Evolutionary conservation across 2,888 invertebrate genomes (phyloP), one percentile per base, ranked within the genome.

Genomic region (Dusona sp.): DNA sequence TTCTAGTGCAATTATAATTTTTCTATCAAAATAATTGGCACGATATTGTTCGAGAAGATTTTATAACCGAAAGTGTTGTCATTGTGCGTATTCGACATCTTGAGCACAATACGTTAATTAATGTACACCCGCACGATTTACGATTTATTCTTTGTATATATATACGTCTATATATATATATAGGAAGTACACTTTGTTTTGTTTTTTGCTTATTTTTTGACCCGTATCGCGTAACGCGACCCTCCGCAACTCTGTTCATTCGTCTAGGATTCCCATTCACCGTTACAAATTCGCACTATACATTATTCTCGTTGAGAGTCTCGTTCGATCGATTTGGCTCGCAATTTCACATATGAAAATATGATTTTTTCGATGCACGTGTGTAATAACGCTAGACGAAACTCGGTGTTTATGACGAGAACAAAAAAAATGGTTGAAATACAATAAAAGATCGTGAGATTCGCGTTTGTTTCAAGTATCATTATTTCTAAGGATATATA

Each of bases 171-270:
- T 54, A 3, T 4, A 25, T 38, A 54, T 54, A 19, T 38, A 80
- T 74, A 67, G 67, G 54, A 74, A 45, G 67, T 81, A 74, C 74
- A 33, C 42, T 70, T 79, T 45, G 36, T 80, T 72, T 80, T 72
- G 38, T 61, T 61, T 80, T 64, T 80, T 72, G n/a, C 42, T 48
- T 54, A n/a, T 78, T 67, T 51, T 67, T 78, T 65, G 16, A 61
- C 29, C 29, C 61, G 61, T 29, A 29, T 61, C 61, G 42, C 42
- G 9, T 13, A 1, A 42, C 42, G 9, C 42, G 61, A 61, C 61
- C 61, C 29, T 1, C 13, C 57, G 25, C 25, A 25, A 29, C 61
- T 29, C 61, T 61, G 29, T 61, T 6, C 29, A 57, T 25, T 57
- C 2, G 2, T 13, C 25, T 57, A 57, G 25, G 25, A 57, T 25